phyloP scores from a whole-genome alignment of 2,113 vertebrate genomes.

The Python bivittatus region DNA sequence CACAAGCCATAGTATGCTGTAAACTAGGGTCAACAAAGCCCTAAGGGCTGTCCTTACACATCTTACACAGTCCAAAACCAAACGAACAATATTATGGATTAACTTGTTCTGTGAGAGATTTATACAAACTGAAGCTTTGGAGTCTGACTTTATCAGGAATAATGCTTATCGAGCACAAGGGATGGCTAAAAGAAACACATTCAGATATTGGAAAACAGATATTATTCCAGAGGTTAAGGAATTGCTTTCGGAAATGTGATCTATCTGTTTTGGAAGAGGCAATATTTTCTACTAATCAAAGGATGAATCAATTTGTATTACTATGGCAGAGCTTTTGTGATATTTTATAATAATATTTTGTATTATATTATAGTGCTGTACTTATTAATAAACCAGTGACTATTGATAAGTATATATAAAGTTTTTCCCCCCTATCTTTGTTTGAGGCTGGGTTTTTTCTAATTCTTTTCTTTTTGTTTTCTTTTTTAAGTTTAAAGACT shows the following conservation, averaged over 20 bases:
- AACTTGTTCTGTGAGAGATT: no score
- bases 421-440: no score
- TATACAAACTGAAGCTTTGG: no score
- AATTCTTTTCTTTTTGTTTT: no score
- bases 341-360: background rate
- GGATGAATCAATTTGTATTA: background rate
- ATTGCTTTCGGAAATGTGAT: background rate
- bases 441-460: no score
- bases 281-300: background rate
- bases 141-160: background rate
- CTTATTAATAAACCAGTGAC: background rate
- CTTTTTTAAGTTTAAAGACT: no score
- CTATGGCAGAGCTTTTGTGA: background rate
- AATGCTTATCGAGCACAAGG: background rate
- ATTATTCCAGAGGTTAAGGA: background rate
- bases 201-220: background rate
- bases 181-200: background rate
- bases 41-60: no score
- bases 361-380: background rate
- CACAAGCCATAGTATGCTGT: no score
- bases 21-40: no score
- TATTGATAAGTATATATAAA: background rate
- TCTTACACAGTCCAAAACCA: no score
- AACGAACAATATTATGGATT: no score
- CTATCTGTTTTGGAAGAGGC: background rate